Evolutionary conservation across 2,797 vertebrate species (phyloP), one percentile per base, ranked within the genome.

Genomic region (Varecia variegata): DNA sequence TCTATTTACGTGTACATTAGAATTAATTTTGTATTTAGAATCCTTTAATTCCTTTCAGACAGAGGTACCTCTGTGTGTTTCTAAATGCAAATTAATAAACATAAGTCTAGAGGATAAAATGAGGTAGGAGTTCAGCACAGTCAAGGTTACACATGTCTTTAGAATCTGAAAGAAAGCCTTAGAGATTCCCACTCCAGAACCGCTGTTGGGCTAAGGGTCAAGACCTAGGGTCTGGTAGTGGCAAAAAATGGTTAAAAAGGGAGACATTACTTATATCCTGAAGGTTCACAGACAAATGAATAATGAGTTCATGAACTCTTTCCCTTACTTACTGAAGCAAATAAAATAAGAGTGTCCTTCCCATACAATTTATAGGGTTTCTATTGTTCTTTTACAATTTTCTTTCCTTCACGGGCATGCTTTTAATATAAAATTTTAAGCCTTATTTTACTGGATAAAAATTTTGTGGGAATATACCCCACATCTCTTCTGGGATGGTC

Each of bases 101-200:
- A 88, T 12, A 52, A 32, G 9, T 92, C 47, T 88, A 73, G 60
- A 95, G 58, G 87, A 94, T 84, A 95, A 93, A 93, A 83, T 62
- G 47, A 93, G 35, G 18, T 47, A 40, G 81, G 89, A 79, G 35
- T 67, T 93, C 30, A 89, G 50, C 13, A 58, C 30, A 73, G 47
- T 93, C 50, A 81, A 88, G 54, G 30, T 77, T 84, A 58, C 0
- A 60, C 0, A 60, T 43, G 35, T 73, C 27, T 43, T 92, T 68
- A 73, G 47, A 93, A 43, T 68, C 47, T 45, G 83, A 85, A 95
- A 73, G 83, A 85, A 95, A 73, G 35, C 56, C 45, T 68, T 87
- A 32, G 56, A 80, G 50, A 56, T 74, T 60, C 18, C 45, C 13
- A 58, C 20, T n/a, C 74, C 25, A 65, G 62, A 74, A 74, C 77